Evolutionary conservation across 2,888 invertebrate genomes (phyloP), one percentile per base, ranked within the genome.

Genomic region (Phytoseiulus persimilis): DNA sequence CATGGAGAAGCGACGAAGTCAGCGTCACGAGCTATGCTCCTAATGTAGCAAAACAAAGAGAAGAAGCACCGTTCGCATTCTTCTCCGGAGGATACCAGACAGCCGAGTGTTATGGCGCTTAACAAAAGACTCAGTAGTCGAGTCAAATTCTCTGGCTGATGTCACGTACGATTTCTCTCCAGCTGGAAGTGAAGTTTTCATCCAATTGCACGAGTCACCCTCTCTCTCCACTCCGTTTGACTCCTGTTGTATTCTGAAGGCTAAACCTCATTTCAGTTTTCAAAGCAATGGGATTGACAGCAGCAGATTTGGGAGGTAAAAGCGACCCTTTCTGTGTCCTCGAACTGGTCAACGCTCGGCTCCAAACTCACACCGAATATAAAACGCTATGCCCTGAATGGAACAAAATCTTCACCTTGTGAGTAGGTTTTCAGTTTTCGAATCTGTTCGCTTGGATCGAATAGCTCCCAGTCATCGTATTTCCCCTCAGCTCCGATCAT

Each of bases 401-500:
- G 99, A 97, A 98, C 94, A 99, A 99, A 93, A 96, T 98, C 91
- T 99, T 99, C 93, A 98, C 97, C 87, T 98, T 99, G 97, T 97
- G 94, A 95, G 96, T 94, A 89, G 33, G 45, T 83, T 83, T 39
- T 83, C 18, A n/a, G n/a, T 31, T 87, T 90, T 91, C 83, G 31
- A 18, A 83, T 83, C 89, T 33, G 31, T 83, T 14, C n/a, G 39
- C 39, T 39, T 9, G 5, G 5, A 3, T 39, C 39, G 39, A 39
- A 39, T 39, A 9, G 39, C 39, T 9, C 5, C 39, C 39, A 39
- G 39, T 39, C 39, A 9, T 39, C 9, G 39, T 6, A 39, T 6
- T 39, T 39, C 39, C 9, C 9, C 39, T 39, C 39, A 39, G 39
- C 5, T 9, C 39, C 39, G 39, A 39, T 39, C 39, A 9, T 39